A percentile compares a stretch with the other conserved stretches of the same genome.
Conservation (phyloP, 1,140 invertebrate species). For the Maconellicoccus hirsutus region DNA sequence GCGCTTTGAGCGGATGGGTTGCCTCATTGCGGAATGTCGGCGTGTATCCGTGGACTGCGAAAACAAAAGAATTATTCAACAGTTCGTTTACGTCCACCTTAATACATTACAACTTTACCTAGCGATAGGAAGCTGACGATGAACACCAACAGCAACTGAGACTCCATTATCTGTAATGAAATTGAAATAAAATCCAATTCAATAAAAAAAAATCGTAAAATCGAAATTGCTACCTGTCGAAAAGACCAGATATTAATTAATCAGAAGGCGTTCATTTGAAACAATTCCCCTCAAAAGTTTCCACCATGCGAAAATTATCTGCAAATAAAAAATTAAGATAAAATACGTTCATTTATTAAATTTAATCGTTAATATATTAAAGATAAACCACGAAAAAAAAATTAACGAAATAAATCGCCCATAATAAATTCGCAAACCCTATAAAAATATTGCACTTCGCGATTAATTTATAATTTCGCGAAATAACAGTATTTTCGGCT, state of each 20-base stretch:
- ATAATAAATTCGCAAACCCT: no score
- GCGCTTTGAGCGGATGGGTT: constrained; percentile 25
- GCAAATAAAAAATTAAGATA: not conserved
- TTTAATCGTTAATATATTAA: no score
- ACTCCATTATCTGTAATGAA: not conserved
- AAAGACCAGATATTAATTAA: not conserved
- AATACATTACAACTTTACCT: not conserved
- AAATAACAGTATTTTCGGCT: no score
- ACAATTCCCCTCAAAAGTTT: not conserved
- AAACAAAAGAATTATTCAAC: not conserved
- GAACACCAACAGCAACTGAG: not conserved
- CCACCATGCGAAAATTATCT: not conserved
- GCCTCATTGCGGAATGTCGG: constrained; percentile 25
- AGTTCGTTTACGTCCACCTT: not conserved
- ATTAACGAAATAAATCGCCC: no score
- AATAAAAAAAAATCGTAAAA: no score
- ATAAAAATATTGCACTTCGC: no score
- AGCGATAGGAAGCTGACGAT: not conserved
- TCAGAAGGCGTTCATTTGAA: not conserved
- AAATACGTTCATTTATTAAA: no score
- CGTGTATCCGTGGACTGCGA: constrained; percentile 17
- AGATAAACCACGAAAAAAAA: no score
- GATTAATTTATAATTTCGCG: no score
- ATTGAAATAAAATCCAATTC: no score
- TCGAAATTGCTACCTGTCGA: not conserved